Percentiles rank a stretch among this genome's conserved stretches.
phyloP scores from a whole-genome alignment of 2,797 vertebrate genomes.

The Anolis apletophallus region DNA sequence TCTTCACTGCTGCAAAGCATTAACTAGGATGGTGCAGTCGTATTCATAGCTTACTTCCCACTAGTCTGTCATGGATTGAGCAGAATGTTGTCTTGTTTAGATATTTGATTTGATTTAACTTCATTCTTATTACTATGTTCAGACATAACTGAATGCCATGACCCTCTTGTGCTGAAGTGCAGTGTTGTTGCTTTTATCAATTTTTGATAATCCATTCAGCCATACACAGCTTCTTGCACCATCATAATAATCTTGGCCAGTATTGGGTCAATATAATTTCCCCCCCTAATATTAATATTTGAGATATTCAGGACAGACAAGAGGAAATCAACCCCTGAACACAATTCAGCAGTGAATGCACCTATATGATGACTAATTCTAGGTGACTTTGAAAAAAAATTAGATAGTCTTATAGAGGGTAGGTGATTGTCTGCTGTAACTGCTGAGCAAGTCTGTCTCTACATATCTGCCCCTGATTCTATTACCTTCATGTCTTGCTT shows the following conservation, averaged over 20 bases:
- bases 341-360: neutral
- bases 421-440: neutral
- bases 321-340: neutral
- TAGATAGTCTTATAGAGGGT: neutral
- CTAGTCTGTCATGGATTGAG: too few relatives aligned
- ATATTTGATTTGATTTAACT: too few relatives aligned
- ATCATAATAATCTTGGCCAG: neutral
- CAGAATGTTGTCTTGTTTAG: too few relatives aligned
- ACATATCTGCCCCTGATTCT: neutral
- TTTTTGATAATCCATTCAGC: neutral
- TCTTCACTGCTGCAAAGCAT: neutral
- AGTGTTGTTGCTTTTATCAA: neutral
- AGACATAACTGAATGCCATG: neutral
- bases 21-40: neutral
- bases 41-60: neutral
- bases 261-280: neutral
- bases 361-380: too few relatives aligned
- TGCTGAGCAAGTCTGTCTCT: neutral
- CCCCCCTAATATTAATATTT: neutral
- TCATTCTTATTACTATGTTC: too few relatives aligned
- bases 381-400: neutral
- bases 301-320: neutral
- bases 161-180: neutral
- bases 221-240: neutral
- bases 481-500: neutral